Conservation (phyloP, 1,140 invertebrate genomes). For the Agrypnia vestita region DNA sequence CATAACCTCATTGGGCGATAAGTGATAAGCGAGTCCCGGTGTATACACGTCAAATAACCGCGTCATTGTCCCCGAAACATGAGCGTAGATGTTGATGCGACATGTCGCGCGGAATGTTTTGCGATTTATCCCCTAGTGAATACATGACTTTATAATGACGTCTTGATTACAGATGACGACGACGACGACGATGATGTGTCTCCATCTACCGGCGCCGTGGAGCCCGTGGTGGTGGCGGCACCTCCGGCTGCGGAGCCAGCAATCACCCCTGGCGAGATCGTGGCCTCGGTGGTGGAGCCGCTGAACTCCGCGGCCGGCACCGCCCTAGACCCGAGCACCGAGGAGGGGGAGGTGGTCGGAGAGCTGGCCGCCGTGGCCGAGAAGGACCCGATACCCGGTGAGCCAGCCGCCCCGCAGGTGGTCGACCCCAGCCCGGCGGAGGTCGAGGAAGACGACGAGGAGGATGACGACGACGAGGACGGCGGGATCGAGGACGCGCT, state of each 20-base stretch:
- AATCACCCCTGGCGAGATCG: slow-evolving; percentile 65
- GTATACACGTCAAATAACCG: no score
- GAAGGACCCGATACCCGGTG: slow-evolving; percentile 63
- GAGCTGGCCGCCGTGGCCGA: slow-evolving; percentile 65
- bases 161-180: slow-evolving; percentile 74
- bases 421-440: slow-evolving; percentile 62
- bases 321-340: slow-evolving; percentile 64
- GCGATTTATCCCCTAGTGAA: no score
- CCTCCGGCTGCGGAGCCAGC: slow-evolving; percentile 68
- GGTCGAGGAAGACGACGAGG: slow-evolving; percentile 72
- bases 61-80: no score
- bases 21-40: no score
- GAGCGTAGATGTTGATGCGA: no score
- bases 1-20: no score
- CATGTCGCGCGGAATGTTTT: no score
- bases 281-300: slow-evolving; percentile 25
- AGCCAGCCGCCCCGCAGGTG: slow-evolving; percentile 63
- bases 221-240: slow-evolving; percentile 69
- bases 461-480: slow-evolving; percentile 76
- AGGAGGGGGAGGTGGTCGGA: slow-evolving; percentile 70
- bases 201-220: slow-evolving; percentile 68
- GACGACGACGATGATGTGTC: slow-evolving; percentile 79
- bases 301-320: slow-evolving; percentile 62
- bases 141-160: no score
- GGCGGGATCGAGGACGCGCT: slow-evolving; percentile 77